Evolutionary conservation across 2,888 invertebrate species (phyloP).

Genomic region (Drosophila algonquin): DNA sequence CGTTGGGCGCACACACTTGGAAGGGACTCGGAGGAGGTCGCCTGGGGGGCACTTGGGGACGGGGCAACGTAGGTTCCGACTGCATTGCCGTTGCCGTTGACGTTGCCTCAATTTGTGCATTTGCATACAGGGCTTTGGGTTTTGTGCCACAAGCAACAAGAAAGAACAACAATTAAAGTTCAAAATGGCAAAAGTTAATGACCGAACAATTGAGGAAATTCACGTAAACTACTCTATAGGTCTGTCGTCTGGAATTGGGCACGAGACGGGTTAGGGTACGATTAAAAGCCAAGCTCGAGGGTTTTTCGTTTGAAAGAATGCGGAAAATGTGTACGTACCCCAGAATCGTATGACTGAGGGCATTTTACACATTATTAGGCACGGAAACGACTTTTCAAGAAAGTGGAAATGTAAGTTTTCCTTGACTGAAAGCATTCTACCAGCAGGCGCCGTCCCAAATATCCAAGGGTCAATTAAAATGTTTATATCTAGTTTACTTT

Average conservation of each 20-base stretch:
- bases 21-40: neutral
- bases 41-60: conserved; percentile 6
- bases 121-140: conserved; percentile 53
- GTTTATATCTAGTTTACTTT: neutral
- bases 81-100: conserved; percentile 67
- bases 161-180: conserved; percentile 61
- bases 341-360: conserved; percentile 21
- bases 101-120: conserved; percentile 70
- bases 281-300: conserved; percentile 22
- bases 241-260: conserved; percentile 4
- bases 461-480: neutral
- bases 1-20: conserved; percentile 32
- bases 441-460: neutral
- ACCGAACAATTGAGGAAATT: conserved; percentile 59
- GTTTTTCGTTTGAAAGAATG: conserved; percentile 36
- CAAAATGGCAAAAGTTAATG: conserved; percentile 69
- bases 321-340: conserved; percentile 15
- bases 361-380: conserved; percentile 23
- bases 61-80: conserved; percentile 31
- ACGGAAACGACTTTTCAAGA: conserved; percentile 26
- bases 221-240: conserved; percentile 26
- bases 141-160: conserved; percentile 31
- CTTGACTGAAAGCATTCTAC: neutral
- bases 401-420: neutral
- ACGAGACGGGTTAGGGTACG: neutral